A percentile compares a stretch with the other conserved stretches of the same genome.
These are phyloP conservation scores for Podotricha telesiphe DNA, from an alignment of 2,888 invertebrate species.

Conservation along the genomic window DNA sequence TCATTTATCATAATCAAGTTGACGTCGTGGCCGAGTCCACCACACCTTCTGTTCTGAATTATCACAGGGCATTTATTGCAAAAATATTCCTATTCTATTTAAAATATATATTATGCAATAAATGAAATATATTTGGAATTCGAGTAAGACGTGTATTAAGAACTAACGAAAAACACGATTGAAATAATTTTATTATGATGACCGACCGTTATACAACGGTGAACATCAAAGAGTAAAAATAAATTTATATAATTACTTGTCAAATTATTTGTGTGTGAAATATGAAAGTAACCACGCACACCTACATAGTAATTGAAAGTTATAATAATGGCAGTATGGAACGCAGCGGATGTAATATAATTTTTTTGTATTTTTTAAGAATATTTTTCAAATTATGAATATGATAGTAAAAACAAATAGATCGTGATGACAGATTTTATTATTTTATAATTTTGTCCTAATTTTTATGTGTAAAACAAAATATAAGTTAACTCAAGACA, in stretches of 20 bases:
- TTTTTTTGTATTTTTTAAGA: too few species aligned
- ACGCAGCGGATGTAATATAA: too few species aligned
- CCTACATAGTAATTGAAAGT: too few species aligned
- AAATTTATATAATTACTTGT: slow-evolving; percentile 4
- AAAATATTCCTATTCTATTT: not conserved
- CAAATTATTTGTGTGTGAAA: slow-evolving; percentile 1
- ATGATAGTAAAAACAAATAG: too few species aligned
- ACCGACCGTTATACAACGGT: not conserved
- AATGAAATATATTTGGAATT: not conserved
- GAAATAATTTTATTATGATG: slow-evolving; percentile 6
- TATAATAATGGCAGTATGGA: too few species aligned
- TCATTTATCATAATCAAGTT: slow-evolving; percentile 79
- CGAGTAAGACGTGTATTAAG: not conserved
- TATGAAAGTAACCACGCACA: not conserved
- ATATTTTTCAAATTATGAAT: too few species aligned
- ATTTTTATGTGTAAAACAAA: too few species aligned
- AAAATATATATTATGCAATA: slow-evolving; percentile 6
- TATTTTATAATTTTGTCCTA: too few species aligned
- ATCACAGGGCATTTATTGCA: slow-evolving; percentile 40
- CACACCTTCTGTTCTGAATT: slow-evolving; percentile 64
- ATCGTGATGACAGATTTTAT: too few species aligned
- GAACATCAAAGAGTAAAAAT: slow-evolving; percentile 1
- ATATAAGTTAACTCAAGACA: too few species aligned
- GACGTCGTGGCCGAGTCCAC: slow-evolving; percentile 62
- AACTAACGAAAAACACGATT: not conserved